Base-by-base conservation (phyloP, 53 echinoderm and acorn worm genomes). In the Apostichopus leukothele region DNA sequence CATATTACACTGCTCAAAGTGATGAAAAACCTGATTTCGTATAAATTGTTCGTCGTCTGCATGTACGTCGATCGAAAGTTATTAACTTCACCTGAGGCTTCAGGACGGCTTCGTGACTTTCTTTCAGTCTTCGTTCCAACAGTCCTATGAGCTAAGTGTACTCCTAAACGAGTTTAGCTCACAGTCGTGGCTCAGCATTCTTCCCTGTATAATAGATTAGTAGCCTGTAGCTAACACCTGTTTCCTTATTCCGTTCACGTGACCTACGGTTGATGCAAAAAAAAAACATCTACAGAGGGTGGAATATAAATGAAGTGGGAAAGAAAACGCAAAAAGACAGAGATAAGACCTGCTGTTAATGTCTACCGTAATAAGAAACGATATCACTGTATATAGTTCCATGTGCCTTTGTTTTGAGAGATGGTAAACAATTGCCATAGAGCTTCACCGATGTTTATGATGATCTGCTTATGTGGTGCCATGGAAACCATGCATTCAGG, bases 201-300 rank as follows among this genome's bases (percentile, higher is more conserved):
- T 53, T 54, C 57, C n/a, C 78, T 52, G 13, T 61, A 78, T 78
- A 78, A 53, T 80, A 80, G 54, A 53, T 53, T 53, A 55, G 54
- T 80, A 80, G 80, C 80, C 80, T 53, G 19, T 80, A 57, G 80
- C 80, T 4, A 55, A 57, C 80, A 80, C 80, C 80, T 80, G 80
- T 80, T 80, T 80, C 80, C 80, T 55, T 4, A 80, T 57, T 18
- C 80, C 54, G 53, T 53, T 80, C 80, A 80, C 80, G 54, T 80
- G 80, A n/a, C 57, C 53, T 13, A 19, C 13, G 52, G n/a, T 5
- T 20, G 80, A 21, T n/a, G n/a, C 54, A 52, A 78, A 11, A 80
- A 80, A 39, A 39, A 39, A 39, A 21, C 57, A 80, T 68, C 68
- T 0, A 68, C 16, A 68, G 68, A 18, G 16, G 68, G 14, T 5